Base-by-base conservation (phyloP, 1,140 invertebrate genomes). In the Chironomus tepperi region DNA sequence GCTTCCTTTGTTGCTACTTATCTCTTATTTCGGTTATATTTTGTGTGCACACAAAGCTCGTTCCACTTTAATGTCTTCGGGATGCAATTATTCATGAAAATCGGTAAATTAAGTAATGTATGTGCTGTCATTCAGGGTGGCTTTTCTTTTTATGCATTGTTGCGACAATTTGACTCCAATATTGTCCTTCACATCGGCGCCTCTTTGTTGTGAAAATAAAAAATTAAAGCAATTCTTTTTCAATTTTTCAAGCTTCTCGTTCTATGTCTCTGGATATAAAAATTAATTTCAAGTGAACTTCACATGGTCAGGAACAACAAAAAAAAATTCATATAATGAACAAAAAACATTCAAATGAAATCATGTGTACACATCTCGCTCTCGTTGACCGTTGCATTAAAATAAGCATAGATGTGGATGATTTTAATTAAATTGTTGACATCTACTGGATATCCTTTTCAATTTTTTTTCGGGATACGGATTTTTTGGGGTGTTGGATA, bases 371-470 rank as follows among this genome's bases (percentile, higher is more conserved):
- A 34, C 5, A 34, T n/a, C n/a, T 57, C 47, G 47, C 15, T n/a
- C n/a, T 57, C 47, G 47, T 57, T 57, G 47, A 12, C 47, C 47
- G 47, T 57, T 34, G 24, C 24, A 34, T 34, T 34, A 34, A 34
- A 34, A 34, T 34, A 34, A 34, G 47, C 12, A 57, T 15, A 15
- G n/a, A n/a, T n/a, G 47, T 57, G 19, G 65, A 70, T 70, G 65
- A 70, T 19, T 70, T 70, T 70, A 70, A 70, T 70, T 70, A 70
- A 70, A 70, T 70, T 70, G 65, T 70, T 70, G 65, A 70, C 65
- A 70, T 70, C 65, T 70, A 18, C 65, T 9, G 18, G 19, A 70
- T 70, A 70, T 70, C 65, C 65, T 70, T 70, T 19, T 70, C 47
- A 57, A 57, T 57, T 57, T 57, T 34, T 34, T 34, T 34, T 34